Evolutionary conservation across 2,888 invertebrate genomes (phyloP).

Genomic region (Drosophila prolongata): DNA sequence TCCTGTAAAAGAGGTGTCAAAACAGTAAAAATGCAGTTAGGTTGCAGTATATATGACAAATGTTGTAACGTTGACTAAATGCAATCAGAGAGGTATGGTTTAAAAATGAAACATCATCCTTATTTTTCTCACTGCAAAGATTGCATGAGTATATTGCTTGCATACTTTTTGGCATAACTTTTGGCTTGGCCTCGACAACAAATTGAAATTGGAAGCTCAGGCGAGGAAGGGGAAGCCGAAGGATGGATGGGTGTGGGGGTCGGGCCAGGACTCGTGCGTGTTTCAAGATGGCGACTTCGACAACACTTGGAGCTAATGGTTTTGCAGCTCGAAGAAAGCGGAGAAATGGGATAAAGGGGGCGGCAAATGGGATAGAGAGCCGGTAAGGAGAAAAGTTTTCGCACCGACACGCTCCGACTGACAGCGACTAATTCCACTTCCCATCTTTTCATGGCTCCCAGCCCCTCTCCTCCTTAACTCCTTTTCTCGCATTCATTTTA

Average conservation of each 20-base stretch:
- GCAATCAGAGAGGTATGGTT: too few relatives aligned
- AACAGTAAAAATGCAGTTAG: too few relatives aligned
- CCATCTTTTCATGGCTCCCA: neutral
- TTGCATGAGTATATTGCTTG: conserved; percentile 42
- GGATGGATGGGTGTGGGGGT: neutral
- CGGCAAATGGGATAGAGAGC: neutral
- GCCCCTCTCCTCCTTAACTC: conserved; percentile 16
- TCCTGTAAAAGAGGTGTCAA: too few relatives aligned
- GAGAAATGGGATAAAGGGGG: neutral
- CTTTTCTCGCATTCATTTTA: conserved; percentile 67
- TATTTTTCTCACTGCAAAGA: neutral
- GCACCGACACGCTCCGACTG: conserved; percentile 48
- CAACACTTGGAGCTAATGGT: conserved; percentile 74
- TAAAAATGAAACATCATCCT: neutral
- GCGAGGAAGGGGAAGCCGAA: neutral
- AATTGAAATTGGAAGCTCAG: conserved; percentile 63
- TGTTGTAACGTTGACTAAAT: too few relatives aligned
- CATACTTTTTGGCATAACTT: conserved; percentile 73
- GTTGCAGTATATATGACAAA: too few relatives aligned
- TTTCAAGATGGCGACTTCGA: conserved; percentile 73
- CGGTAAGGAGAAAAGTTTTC: conserved; percentile 27
- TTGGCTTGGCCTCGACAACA: conserved; percentile 59
- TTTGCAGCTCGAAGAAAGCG: conserved; percentile 6
- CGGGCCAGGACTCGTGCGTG: conserved; percentile 53
- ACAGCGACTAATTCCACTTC: conserved; percentile 66